phyloP scores from a whole-genome alignment of 2,113 vertebrate genomes.

The Thoracochromis brauschi region DNA sequence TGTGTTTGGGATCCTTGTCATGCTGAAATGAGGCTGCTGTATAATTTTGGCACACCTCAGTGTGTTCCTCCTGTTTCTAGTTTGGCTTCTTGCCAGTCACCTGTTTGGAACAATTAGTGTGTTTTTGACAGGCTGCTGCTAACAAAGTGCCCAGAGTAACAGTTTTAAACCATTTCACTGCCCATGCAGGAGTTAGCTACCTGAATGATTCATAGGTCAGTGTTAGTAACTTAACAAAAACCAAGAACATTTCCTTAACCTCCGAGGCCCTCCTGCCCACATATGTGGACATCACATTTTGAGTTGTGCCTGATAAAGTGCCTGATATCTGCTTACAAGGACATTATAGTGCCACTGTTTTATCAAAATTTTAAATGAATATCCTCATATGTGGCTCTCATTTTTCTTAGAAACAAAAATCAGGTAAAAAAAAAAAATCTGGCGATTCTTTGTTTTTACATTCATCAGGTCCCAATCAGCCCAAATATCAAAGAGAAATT shows the following conservation, averaged over 20 bases:
- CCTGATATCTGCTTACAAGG: background rate
- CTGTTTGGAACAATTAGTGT: background rate
- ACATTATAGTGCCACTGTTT: fast-evolving
- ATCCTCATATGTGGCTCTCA: too few relatives aligned
- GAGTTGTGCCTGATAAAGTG: background rate
- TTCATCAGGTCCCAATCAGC: too few relatives aligned
- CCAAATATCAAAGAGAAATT: too few relatives aligned
- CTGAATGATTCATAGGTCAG: background rate
- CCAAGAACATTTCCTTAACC: background rate
- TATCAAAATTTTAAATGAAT: background rate
- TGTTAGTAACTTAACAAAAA: background rate
- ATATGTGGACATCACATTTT: background rate
- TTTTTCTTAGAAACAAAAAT: too few relatives aligned
- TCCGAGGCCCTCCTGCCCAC: background rate
- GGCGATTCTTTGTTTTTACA: too few relatives aligned
- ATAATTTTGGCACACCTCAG: background rate
- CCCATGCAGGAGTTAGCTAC: background rate
- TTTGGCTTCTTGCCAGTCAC: background rate
- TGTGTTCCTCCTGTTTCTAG: fast-evolving
- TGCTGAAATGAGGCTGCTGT: background rate
- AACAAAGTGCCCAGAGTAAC: background rate
- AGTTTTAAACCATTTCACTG: too few relatives aligned
- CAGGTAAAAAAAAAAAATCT: too few relatives aligned
- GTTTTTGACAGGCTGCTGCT: background rate
- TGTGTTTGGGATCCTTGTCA: background rate